Conservation (phyloP, 2,888 invertebrate species). For the Clepsis dumicolana region DNA sequence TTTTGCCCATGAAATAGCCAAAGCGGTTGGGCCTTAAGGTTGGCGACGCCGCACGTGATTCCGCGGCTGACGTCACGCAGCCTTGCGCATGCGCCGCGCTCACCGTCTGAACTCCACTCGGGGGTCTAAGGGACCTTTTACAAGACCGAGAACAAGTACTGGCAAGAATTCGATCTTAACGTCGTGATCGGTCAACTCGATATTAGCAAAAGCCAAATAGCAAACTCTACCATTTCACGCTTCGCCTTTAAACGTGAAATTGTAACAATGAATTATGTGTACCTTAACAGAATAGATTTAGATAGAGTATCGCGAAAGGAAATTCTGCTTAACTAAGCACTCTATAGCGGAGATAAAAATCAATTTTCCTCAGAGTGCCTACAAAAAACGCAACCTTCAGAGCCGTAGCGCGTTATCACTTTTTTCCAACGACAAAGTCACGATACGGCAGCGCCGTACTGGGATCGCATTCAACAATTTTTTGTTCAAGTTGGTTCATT, state of each 20-base stretch:
- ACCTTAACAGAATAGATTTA: neutral
- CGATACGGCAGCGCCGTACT: constrained; percentile 24
- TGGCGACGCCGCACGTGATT: constrained; percentile 63
- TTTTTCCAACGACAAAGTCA: constrained; percentile 28
- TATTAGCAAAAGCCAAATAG: constrained; percentile 17
- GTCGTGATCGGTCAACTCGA: constrained; percentile 33
- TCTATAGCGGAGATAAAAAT: constrained; percentile 6
- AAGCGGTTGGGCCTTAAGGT: constrained; percentile 55
- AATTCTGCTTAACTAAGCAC: constrained; percentile 14
- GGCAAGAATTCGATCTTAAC: constrained; percentile 24
- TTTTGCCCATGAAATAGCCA: constrained; percentile 33
- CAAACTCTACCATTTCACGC: constrained; percentile 15
- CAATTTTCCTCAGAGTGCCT: constrained; percentile 19
- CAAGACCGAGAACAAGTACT: constrained; percentile 4
- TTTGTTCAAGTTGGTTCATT: constrained; percentile 23
- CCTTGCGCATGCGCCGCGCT: constrained; percentile 50
- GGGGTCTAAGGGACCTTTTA: constrained; percentile 38
- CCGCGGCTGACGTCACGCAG: constrained; percentile 60
- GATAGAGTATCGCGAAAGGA: neutral
- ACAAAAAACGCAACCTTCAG: constrained; percentile 35
- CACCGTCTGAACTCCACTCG: constrained; percentile 43
- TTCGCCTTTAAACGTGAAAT: constrained; percentile 3
- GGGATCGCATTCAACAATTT: constrained; percentile 7
- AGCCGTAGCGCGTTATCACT: constrained; percentile 19
- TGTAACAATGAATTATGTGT: neutral